phyloP scores from a whole-genome alignment of 2,113 vertebrate species.

The Thinocorus orbignyianus region DNA sequence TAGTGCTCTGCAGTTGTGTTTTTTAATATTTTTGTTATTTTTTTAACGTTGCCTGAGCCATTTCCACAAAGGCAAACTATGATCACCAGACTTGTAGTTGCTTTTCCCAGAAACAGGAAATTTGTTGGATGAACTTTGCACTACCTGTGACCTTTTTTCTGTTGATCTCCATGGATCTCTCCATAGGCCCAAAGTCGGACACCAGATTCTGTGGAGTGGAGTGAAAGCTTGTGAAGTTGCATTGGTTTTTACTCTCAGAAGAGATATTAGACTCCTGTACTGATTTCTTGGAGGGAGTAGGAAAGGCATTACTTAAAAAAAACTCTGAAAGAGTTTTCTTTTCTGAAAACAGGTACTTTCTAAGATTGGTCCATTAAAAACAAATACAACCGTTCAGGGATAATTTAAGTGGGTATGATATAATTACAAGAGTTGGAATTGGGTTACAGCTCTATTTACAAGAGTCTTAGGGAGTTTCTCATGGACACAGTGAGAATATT shows the following conservation, averaged over 20 bases:
- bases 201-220: background rate
- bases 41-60: background rate
- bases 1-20: background rate
- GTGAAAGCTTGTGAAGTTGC: background rate
- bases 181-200: background rate
- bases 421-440: background rate
- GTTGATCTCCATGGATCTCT: background rate
- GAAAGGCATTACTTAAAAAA: background rate
- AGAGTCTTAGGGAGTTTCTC: slow-evolving; percentile 19
- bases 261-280: background rate
- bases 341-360: background rate
- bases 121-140: background rate
- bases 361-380: background rate
- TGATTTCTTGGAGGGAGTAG: background rate
- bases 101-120: background rate
- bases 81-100: background rate
- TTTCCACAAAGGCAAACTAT: background rate
- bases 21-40: too few species aligned
- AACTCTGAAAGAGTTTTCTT: background rate
- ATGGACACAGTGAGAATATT: background rate
- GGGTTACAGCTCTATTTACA: background rate
- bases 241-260: background rate
- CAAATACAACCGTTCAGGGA: background rate
- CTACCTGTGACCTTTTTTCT: background rate
- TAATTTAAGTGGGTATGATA: background rate